phyloP scores from a whole-genome alignment of 2,797 vertebrate genomes.

The Microctenopoma steveboyesi region DNA sequence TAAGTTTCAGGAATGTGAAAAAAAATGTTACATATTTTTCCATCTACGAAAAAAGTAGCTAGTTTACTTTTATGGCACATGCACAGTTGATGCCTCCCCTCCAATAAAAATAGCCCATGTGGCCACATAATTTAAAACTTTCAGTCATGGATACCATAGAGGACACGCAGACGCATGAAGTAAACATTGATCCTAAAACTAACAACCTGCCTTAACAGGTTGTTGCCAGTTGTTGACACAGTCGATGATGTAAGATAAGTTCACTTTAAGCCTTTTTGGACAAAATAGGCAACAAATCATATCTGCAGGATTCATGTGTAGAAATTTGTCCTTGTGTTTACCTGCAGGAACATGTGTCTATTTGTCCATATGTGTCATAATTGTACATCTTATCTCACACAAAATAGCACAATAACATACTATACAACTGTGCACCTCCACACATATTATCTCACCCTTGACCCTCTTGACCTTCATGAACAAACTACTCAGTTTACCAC shows the following conservation, averaged over 20 bases:
- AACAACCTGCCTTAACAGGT: background rate
- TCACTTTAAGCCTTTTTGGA: background rate
- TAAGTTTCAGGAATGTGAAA: too few relatives aligned
- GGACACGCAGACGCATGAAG: too few relatives aligned
- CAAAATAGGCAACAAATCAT: too few relatives aligned
- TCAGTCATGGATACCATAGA: too few relatives aligned
- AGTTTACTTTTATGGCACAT: too few relatives aligned
- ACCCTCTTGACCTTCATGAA: constrained; percentile 57
- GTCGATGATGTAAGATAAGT: background rate
- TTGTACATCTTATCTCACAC: background rate
- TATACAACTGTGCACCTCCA: background rate
- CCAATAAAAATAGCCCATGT: too few relatives aligned
- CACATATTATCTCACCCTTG: constrained; percentile 52
- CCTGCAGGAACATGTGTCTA: background rate
- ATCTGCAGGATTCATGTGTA: background rate
- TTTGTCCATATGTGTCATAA: background rate
- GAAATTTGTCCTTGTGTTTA: background rate
- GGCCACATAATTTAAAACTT: too few relatives aligned
- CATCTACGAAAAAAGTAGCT: too few relatives aligned
- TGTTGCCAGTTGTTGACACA: background rate
- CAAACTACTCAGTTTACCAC: constrained; percentile 47
- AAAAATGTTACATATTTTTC: too few relatives aligned
- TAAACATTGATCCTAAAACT: too few relatives aligned
- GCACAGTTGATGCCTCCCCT: too few relatives aligned
- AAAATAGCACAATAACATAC: constrained; percentile 10